Evolutionary conservation across 2,797 vertebrate species (phyloP).

Genomic region (Macropodus opercularis): DNA sequence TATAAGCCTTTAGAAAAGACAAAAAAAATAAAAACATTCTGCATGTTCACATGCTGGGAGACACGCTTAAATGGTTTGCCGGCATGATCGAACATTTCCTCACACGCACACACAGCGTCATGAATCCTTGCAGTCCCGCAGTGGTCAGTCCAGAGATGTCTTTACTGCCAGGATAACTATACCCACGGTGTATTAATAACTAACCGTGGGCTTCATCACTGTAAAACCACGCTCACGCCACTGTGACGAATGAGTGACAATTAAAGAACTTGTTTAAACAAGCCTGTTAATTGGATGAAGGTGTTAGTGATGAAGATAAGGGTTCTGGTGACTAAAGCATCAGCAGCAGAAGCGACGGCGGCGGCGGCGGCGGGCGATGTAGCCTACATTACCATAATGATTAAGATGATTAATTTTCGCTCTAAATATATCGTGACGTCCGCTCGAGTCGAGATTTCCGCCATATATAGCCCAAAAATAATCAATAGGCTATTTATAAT

Average conservation of each 20-base stretch:
- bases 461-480: constrained; percentile 43
- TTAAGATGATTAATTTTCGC: constrained; percentile 65
- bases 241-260: constrained; percentile 62
- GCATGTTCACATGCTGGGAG: constrained; percentile 53
- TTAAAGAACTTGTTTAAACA: constrained; percentile 70
- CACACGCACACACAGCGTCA: constrained; percentile 17
- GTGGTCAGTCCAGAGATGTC: constrained; percentile 42
- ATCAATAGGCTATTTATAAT: constrained; percentile 61
- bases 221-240: constrained; percentile 39
- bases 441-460: constrained; percentile 47
- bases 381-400: constrained; percentile 61
- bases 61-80: constrained; percentile 43
- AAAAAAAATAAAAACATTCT: constrained; percentile 9
- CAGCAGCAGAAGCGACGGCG: constrained; percentile 17
- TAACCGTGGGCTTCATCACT: constrained; percentile 37
- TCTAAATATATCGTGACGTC: constrained; percentile 65
- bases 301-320: constrained; percentile 69
- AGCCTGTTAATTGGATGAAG: constrained; percentile 76
- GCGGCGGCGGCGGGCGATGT: constrained; percentile 35
- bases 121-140: constrained; percentile 57
- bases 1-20: neutral
- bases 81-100: constrained; percentile 41
- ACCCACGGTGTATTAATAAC: constrained; percentile 62
- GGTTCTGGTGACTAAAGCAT: constrained; percentile 65
- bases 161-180: constrained; percentile 30